Percentiles rank a stretch among this genome's conserved stretches.
phyloP scores from a whole-genome alignment of 1,140 invertebrate species.

The Centruroides vittatus region DNA sequence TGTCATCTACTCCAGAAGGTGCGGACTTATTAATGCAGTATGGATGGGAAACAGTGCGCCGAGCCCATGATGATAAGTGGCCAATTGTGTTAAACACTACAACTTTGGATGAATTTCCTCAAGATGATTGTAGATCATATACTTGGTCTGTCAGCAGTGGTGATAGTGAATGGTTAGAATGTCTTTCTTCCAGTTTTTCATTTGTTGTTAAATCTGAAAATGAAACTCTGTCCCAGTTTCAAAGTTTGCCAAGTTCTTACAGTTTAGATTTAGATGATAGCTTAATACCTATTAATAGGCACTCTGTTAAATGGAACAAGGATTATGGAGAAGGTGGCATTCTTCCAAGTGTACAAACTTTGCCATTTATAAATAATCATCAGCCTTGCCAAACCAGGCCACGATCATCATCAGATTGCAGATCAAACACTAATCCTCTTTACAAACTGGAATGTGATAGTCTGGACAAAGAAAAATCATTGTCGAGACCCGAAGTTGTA shows the following conservation, averaged over 20 bases:
- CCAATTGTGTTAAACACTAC: constrained; percentile 41
- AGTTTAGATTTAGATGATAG: not conserved
- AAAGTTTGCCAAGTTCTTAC: not conserved
- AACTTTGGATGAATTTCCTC: constrained; percentile 36
- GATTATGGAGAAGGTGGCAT: too few relatives aligned
- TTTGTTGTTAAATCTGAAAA: constrained; percentile 2
- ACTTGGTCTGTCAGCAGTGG: constrained; percentile 13
- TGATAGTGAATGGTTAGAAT: constrained; percentile 8
- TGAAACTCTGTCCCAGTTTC: not conserved
- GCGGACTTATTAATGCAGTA: constrained; percentile 53
- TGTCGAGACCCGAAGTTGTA: too few relatives aligned
- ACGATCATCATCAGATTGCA: constrained; percentile 15
- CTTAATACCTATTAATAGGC: not conserved
- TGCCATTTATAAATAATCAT: too few relatives aligned
- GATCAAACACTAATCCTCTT: not conserved
- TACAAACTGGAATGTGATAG: not conserved
- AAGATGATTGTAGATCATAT: constrained; percentile 2
- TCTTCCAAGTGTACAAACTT: too few relatives aligned
- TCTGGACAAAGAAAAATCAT: too few relatives aligned
- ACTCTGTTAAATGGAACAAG: too few relatives aligned
- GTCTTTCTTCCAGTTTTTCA: constrained; percentile 7
- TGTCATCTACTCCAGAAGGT: constrained; percentile 65
- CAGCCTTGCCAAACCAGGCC: constrained; percentile 1
- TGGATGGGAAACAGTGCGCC: constrained; percentile 70
- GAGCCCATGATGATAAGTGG: constrained; percentile 65